Base-by-base conservation (phyloP, 2,113 vertebrate genomes). In the Stictonetta naevosa region DNA sequence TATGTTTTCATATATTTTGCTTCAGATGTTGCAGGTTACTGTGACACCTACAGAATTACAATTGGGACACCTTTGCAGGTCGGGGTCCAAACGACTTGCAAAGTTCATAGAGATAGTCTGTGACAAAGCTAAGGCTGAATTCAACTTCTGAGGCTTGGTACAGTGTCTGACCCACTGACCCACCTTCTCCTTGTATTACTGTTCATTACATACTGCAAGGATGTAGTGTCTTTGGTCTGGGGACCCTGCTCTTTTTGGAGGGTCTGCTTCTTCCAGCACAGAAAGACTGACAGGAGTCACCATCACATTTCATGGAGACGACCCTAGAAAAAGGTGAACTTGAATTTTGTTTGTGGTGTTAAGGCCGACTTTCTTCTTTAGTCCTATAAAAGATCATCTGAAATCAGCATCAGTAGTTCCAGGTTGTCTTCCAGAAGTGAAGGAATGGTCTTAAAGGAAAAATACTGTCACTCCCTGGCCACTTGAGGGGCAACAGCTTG, bases 401-500 rank as follows among this genome's bases (percentile, higher is more conserved):
- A 66, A 91, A n/a, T 23, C 50, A 88, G 16, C 50, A 50, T 2
- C 58, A 55, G 69, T 25, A 55, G 74, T 33, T 91, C 74, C 81
- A 84, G 44, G 11, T 46, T 59, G 59, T 94, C 86, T 72, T 92
- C 64, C 58, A 92, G 91, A 94, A 48, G 34, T 59, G 44, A 89
- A 73, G 74, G 87, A 91, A 79, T 0, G 2, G 36, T 87, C n/a
- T 60, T 59, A 76, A 62, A 76, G 63, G 80, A 80, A 87, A 91
- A 89, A 89, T 79, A 58, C 66, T 64, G 67, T 72, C 6, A 1
- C 58, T 84, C 62, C 22, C 36, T 83, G 73, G 66, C 89, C 55
- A 71, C 82, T 82, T 79, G 77, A 84, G 84, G 89, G 86, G 74
- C 86, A 95, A 52, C n/a, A 83, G 42, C 71, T 95, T 94, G 92